A percentile compares a stretch with the other conserved stretches of the same genome.
phyloP scores from a whole-genome alignment of 2,888 invertebrate species.

The Leucophenga maculata region DNA sequence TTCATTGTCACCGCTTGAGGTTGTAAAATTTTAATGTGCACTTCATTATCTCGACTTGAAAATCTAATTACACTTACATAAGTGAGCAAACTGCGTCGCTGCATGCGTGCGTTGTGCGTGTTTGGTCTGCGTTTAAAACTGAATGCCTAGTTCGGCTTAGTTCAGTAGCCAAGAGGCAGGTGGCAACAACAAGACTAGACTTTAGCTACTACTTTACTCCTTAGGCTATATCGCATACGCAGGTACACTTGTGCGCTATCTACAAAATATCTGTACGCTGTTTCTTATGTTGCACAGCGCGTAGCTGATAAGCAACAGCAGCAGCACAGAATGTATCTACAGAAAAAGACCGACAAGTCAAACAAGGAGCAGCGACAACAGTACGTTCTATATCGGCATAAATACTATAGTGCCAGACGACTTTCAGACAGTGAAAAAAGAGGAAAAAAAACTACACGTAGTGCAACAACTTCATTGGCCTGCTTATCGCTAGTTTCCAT shows the following conservation, averaged over 20 bases:
- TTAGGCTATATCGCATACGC: too few relatives aligned
- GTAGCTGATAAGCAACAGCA: too few relatives aligned
- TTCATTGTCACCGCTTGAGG: conserved; percentile 50
- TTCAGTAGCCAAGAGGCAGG: conserved; percentile 32
- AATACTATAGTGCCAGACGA: too few relatives aligned
- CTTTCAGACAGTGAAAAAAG: too few relatives aligned
- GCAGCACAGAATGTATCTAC: too few relatives aligned
- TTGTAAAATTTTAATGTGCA: conserved; percentile 64
- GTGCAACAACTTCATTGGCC: conserved; percentile 13
- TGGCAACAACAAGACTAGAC: conserved; percentile 13
- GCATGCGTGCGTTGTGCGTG: conserved; percentile 48
- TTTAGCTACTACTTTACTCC: not conserved
- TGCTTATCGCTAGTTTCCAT: conserved; percentile 16
- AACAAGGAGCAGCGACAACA: too few relatives aligned
- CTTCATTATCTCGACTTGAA: conserved; percentile 59
- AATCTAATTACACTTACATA: conserved; percentile 56
- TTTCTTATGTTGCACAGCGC: not conserved
- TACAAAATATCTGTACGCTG: not conserved
- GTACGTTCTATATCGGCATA: too few relatives aligned
- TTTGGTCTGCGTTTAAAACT: not conserved
- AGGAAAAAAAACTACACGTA: too few relatives aligned
- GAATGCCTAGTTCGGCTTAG: conserved; percentile 30
- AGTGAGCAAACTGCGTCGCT: not conserved
- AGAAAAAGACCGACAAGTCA: too few relatives aligned
- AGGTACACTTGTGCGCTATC: too few relatives aligned